Evolutionary conservation across 2,888 invertebrate species (phyloP).

Genomic region (Papilio protenor): DNA sequence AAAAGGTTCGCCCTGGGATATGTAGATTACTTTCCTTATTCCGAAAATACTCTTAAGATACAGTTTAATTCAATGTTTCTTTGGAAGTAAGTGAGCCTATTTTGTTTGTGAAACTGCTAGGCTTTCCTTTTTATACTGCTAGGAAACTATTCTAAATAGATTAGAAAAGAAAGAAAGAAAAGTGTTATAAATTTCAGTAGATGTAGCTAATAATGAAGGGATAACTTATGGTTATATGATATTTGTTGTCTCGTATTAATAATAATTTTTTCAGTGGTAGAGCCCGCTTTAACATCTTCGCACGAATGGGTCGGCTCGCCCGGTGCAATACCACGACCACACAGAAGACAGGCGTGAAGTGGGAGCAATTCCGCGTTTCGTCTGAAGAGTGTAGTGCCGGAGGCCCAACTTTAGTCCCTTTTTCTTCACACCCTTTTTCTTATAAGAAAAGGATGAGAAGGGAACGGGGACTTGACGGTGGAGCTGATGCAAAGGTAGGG

Average conservation of each 20-base stretch:
- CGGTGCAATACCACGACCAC: too few species aligned
- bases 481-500: too few species aligned
- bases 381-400: too few species aligned
- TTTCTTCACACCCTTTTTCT: too few species aligned
- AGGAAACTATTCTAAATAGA: background rate
- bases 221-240: background rate
- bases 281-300: too few species aligned
- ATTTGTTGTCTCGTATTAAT: background rate
- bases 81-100: slow-evolving; percentile 5
- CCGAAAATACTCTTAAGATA: background rate
- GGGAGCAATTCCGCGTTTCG: too few species aligned
- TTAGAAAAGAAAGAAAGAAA: background rate
- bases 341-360: too few species aligned
- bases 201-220: background rate
- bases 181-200: background rate
- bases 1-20: slow-evolving; percentile 12
- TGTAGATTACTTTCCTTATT: slow-evolving; percentile 4
- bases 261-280: too few species aligned
- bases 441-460: too few species aligned
- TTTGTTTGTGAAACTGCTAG: background rate
- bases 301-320: too few species aligned
- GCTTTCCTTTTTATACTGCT: background rate
- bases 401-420: too few species aligned
- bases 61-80: slow-evolving; percentile 12
- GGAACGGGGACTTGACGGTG: too few species aligned